Conservation (phyloP, 2,113 vertebrate species). For the Sylvia atricapilla region DNA sequence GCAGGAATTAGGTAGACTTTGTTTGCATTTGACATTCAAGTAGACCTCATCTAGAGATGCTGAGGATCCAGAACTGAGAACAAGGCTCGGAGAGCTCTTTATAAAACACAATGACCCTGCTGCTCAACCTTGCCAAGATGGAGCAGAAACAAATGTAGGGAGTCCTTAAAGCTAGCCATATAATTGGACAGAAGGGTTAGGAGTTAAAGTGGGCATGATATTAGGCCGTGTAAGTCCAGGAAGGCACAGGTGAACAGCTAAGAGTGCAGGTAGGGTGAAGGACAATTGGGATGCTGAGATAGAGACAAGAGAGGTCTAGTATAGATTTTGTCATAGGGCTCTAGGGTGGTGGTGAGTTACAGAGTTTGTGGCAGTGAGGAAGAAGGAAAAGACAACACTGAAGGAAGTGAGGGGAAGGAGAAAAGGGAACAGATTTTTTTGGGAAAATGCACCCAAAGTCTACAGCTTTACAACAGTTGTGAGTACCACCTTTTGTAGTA, state of each 20-base stretch:
- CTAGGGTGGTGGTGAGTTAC: not conserved
- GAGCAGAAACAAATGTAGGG: not conserved
- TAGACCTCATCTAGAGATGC: not conserved
- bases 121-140: not conserved
- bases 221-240: not conserved
- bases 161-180: not conserved
- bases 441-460: not conserved
- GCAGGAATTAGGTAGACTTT: not conserved
- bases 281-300: not conserved
- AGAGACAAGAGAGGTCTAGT: not conserved
- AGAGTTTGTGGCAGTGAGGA: not conserved
- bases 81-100: not conserved
- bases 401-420: not conserved
- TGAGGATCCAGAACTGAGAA: not conserved
- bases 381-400: not conserved
- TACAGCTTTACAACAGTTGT: not conserved
- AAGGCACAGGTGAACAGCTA: not conserved
- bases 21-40: not conserved
- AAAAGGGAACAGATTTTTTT: not conserved
- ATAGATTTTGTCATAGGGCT: not conserved
- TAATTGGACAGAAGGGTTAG: not conserved
- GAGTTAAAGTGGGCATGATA: not conserved
- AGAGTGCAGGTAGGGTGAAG: not conserved
- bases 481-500: not conserved
- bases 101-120: not conserved